phyloP scores from a whole-genome alignment of 2,797 vertebrate species.

The Capromys pilorides region DNA sequence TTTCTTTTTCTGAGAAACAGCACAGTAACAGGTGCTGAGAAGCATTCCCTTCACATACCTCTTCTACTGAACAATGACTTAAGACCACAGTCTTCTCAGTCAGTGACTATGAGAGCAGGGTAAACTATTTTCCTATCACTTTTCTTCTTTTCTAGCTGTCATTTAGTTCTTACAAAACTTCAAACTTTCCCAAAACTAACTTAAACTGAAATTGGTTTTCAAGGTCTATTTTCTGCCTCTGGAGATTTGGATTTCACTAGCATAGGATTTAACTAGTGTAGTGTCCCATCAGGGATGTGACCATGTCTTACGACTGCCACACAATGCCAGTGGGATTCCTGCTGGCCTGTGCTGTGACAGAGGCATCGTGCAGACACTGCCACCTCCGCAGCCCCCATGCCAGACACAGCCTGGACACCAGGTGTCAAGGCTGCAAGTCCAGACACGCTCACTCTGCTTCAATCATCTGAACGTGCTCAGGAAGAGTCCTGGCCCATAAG shows the following conservation, averaged over 20 bases:
- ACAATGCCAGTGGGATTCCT: neutral
- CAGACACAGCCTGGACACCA: slow-evolving; percentile 4
- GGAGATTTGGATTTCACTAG: neutral
- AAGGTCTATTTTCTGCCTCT: neutral
- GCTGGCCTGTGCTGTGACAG: neutral
- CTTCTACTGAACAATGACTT: neutral
- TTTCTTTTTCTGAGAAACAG: neutral
- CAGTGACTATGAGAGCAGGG: neutral
- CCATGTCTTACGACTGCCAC: neutral
- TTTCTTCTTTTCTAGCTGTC: slow-evolving; percentile 6
- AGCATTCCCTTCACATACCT: neutral
- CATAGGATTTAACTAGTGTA: neutral
- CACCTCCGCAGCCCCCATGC: neutral
- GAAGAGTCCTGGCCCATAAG: slow-evolving; percentile 10
- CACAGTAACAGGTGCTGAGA: neutral
- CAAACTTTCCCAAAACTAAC: neutral
- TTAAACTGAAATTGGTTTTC: neutral
- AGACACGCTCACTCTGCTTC: neutral
- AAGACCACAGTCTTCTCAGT: neutral
- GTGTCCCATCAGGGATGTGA: neutral
- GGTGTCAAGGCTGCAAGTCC: slow-evolving; percentile 27
- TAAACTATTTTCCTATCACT: neutral
- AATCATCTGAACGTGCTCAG: neutral
- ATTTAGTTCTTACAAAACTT: neutral
- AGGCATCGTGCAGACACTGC: neutral